These are phyloP conservation scores for Ibidorhyncha struthersii DNA, from an alignment of 2,113 vertebrate genomes.

Conservation along the genomic window DNA sequence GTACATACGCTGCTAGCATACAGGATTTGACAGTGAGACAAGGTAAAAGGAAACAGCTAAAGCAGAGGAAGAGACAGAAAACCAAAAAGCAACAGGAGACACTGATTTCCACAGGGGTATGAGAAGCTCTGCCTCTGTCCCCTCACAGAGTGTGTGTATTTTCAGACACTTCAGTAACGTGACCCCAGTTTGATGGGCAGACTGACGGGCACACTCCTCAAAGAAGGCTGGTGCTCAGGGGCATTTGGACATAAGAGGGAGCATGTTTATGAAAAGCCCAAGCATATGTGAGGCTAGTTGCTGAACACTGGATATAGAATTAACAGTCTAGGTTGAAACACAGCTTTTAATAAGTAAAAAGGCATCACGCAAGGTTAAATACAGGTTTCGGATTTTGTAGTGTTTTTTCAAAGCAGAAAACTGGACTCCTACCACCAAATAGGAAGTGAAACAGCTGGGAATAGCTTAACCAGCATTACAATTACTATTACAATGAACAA, in stretches of 20 bases:
- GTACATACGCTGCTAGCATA: neutral
- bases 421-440: neutral
- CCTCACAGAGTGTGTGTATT: neutral
- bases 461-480: neutral
- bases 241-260: neutral
- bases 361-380: neutral
- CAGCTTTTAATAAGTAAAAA: neutral
- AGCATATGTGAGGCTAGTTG: neutral
- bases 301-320: neutral
- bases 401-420: neutral
- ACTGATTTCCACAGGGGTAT: neutral
- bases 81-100: neutral
- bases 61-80: neutral
- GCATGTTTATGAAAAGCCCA: neutral
- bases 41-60: neutral
- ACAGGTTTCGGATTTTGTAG: neutral
- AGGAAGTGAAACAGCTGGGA: neutral
- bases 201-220: neutral
- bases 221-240: neutral
- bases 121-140: neutral
- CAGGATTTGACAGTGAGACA: neutral
- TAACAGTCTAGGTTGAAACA: neutral
- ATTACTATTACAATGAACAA: neutral
- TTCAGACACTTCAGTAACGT: neutral
- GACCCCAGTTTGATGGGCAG: neutral